Evolutionary conservation across 2,888 invertebrate species (phyloP), one percentile per base, ranked within the genome.

Genomic region (Archaeoteleia sp.): DNA sequence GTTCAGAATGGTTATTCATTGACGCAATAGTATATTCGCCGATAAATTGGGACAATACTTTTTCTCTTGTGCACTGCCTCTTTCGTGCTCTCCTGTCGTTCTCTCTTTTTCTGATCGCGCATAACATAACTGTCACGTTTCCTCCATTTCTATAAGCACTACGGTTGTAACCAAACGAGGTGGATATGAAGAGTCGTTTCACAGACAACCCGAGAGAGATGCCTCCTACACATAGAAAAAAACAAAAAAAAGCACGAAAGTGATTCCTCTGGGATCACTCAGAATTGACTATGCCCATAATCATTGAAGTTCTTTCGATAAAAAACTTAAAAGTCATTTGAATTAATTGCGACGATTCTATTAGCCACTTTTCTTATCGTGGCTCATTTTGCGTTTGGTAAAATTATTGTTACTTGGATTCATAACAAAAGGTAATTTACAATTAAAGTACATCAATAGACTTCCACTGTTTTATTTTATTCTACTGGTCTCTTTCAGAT

Each of bases 161-260:
- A 42, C 13, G 42, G 42, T 42, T 42, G 42, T 42, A 27, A 42
- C 42, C 42, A 25, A 42, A 42, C 42, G 42, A 42, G 9, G 42
- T 10, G 23, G 42, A 25, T 42, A 42, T 42, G 25, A 42, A 17
- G 25, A 42, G 42, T 42, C 27, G 42, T 42, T 42, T 10, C 42
- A 25, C 25, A 9, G 42, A 27, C 23, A 42, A 42, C 42, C 25
- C 42, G 6, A 13, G 42, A 42, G 42, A 42, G 25, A 23, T 42
- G 27, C 42, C 13, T 42, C 25, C 25, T 42, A 42, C 10, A 9
- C 7, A 20, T 20, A 23, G 42, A 23, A 14, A 42, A 42, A 25
- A 42, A 42, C 20, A 5, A 20, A 20, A 20, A 14, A 15, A n/a
- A 15, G 9, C 9, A 25, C 25, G 42, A 23, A 42, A 42, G 13